Base-by-base conservation (phyloP, 2,888 invertebrate genomes). In the Pristionchus arcanus region DNA sequence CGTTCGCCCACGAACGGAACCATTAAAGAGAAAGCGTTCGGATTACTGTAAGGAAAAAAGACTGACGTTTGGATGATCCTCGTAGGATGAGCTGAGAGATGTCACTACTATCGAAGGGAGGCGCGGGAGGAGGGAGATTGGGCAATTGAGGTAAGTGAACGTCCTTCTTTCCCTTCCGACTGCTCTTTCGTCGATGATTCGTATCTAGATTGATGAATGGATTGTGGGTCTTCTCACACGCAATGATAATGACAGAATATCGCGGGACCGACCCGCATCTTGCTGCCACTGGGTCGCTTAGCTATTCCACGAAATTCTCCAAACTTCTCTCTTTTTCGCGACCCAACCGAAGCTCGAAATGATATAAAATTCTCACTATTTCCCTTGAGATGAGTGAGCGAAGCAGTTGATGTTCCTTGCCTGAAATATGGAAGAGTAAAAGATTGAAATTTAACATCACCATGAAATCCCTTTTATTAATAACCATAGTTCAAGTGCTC, bases 261-360 rank as follows among this genome's bases (percentile, higher is more conserved):
- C 49, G 42, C 49, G 74, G 2, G 81, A 19, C 16, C 81, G 81
- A 81, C 81, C 81, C 81, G 81, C 49, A 49, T 49, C 15, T 77
- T 21, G 16, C 74, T 13, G 74, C 1, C n/a, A 15, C 25, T 25
- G 74, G 74, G 81, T 81, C 81, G 49, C 25, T 81, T 81, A 81
- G 49, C 81, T n/a, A 81, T 81, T 81, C 81, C 81, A 81, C 81
- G 81, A 16, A 49, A 81, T 81, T 81, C 81, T 53, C 49, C 42
- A 21, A 28, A 68, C 31, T 81, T 37, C 81, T 81, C 21, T 77
- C 81, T n/a, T 55, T 53, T 83, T 83, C 83, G 13, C 28, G 49
- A 49, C 42, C 81, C 49, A 49, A 31, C n/a, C 81, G 42, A 42
- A 81, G 49, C 53, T 31, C 55, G 83, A 83, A 85, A 55, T 59